Percentiles rank a stretch among this genome's conserved stretches.
phyloP scores from a whole-genome alignment of 2,113 vertebrate species.

The Porphyrio hochstetteri region DNA sequence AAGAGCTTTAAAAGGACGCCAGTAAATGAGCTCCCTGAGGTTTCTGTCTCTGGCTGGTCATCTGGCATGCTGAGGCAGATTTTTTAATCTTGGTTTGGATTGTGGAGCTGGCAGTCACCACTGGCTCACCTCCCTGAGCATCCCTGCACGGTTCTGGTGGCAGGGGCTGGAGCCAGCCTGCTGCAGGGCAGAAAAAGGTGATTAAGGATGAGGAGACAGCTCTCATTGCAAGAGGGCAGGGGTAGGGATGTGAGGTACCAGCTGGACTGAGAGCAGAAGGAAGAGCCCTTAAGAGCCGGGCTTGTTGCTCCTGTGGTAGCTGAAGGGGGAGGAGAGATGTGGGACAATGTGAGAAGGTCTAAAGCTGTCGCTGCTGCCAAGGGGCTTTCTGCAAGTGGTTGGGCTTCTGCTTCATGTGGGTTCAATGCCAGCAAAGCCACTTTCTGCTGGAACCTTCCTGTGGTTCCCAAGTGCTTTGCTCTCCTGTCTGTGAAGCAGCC shows the following conservation, averaged over 20 bases:
- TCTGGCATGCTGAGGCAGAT: neutral
- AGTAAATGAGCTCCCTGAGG: neutral
- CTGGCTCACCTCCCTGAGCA: neutral
- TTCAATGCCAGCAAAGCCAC: neutral
- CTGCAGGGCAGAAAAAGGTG: neutral
- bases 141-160: neutral
- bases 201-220: neutral
- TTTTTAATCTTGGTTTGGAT: neutral
- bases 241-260: neutral
- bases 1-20: neutral
- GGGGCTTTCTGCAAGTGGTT: neutral
- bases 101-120: neutral
- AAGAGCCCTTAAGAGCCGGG: neutral
- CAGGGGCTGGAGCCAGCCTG: neutral
- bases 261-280: neutral
- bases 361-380: neutral
- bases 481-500: neutral
- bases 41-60: neutral
- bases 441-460: neutral
- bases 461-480: neutral
- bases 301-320: neutral
- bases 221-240: neutral
- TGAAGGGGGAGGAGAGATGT: neutral
- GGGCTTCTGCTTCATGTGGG: neutral
- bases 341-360: neutral